These are phyloP conservation scores for human DNA, from an alignment of 2,113 vertebrate genomes.

Conservation along the genomic window DNA sequence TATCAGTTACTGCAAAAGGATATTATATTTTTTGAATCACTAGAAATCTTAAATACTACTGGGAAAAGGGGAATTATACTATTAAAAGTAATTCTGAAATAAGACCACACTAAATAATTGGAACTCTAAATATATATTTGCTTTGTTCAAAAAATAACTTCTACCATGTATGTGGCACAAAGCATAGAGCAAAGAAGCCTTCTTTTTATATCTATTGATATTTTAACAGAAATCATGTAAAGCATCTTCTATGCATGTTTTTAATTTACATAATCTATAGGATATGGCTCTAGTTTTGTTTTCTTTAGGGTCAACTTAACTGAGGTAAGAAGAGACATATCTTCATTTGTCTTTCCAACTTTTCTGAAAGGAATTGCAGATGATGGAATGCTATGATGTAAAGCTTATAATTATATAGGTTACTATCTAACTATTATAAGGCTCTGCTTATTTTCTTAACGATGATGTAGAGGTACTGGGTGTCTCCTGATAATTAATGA, in stretches of 20 bases:
- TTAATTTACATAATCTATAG: neutral
- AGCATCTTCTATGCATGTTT: neutral
- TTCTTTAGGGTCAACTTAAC: constrained; percentile 36
- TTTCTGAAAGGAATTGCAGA: constrained; percentile 47
- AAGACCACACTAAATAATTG: neutral
- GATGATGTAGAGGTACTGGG: constrained; percentile 74
- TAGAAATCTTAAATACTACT: neutral
- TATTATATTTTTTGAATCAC: neutral
- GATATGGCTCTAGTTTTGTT: constrained; percentile 28
- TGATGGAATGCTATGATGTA: constrained; percentile 69
- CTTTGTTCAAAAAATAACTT: constrained; percentile 17
- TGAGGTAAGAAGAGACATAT: constrained; percentile 40
- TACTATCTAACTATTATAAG: constrained; percentile 59
- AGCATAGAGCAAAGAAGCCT: neutral
- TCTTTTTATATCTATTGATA: neutral
- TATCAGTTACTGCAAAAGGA: neutral
- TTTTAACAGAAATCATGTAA: neutral
- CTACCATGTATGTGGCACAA: neutral
- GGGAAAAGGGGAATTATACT: neutral
- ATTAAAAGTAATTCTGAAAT: constrained; percentile 26
- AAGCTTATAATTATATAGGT: constrained; percentile 78
- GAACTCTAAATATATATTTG: neutral
- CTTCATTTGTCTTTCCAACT: constrained; percentile 56
- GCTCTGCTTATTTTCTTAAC: constrained; percentile 72
- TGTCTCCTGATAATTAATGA: constrained; percentile 67